These are phyloP conservation scores for Stichodactyla helianthus DNA, from an alignment of 64 coral and sea anemone species.

Conservation along the genomic window DNA sequence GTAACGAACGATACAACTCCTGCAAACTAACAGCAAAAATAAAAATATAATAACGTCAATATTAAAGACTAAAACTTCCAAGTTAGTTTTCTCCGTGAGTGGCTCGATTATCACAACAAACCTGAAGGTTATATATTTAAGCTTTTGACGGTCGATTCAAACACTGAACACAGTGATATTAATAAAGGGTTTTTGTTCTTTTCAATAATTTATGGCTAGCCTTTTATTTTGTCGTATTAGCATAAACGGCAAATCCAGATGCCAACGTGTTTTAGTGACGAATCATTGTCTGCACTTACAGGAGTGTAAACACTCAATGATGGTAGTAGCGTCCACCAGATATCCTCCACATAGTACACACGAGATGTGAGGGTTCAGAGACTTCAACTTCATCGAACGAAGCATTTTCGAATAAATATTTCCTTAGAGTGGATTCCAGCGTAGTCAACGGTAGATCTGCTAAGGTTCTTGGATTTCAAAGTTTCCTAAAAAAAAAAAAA, in stretches of 20 bases:
- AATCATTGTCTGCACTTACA: conserved; percentile 57
- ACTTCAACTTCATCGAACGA: conserved; percentile 41
- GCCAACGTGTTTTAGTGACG: conserved; percentile 72
- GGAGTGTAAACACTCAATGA: conserved; percentile 50
- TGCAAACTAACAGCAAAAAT: conserved; percentile 32
- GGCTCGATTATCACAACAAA: too few species aligned
- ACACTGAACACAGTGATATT: conserved; percentile 31
- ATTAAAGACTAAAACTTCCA: neutral
- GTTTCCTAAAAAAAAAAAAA: neutral
- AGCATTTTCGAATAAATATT: conserved; percentile 26
- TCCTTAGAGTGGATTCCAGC: neutral
- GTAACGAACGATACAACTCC: conserved; percentile 49
- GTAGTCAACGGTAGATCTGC: neutral
- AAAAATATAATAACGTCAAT: neutral
- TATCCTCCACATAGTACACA: conserved; percentile 62
- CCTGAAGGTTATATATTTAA: too few species aligned
- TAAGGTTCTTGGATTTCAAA: neutral
- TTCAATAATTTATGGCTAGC: conserved; percentile 32
- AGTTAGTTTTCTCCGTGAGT: too few species aligned
- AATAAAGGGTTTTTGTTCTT: conserved; percentile 73
- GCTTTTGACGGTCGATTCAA: neutral
- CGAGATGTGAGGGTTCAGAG: conserved; percentile 52
- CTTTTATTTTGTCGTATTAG: neutral
- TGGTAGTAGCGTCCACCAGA: conserved; percentile 53
- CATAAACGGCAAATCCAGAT: neutral